Percentiles rank a stretch among this genome's conserved stretches.
Conservation (phyloP, 2,888 invertebrate species). For the Tetropium fuscum region DNA sequence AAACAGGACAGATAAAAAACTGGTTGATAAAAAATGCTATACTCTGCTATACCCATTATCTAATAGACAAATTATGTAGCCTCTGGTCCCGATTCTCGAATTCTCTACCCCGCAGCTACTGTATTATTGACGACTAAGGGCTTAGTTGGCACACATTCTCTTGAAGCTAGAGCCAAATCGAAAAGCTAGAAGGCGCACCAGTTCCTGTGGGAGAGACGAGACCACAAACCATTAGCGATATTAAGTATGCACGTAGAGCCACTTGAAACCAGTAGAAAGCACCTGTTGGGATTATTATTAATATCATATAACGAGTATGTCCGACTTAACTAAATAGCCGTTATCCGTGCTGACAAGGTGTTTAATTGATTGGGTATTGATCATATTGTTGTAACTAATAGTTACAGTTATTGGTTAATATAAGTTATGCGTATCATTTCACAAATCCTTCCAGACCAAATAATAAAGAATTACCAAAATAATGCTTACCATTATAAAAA, state of each 20-base stretch:
- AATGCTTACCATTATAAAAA: too few relatives aligned
- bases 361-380: conserved; percentile 15
- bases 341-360: conserved; percentile 5
- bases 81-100: conserved; percentile 6
- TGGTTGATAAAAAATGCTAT: too few relatives aligned
- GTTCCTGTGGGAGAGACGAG: neutral
- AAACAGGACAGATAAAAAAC: too few relatives aligned
- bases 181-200: neutral
- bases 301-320: conserved; percentile 15
- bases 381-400: too few relatives aligned
- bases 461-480: too few relatives aligned
- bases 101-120: neutral
- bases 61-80: too few relatives aligned
- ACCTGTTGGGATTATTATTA: conserved; percentile 27
- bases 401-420: too few relatives aligned
- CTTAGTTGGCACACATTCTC: conserved; percentile 14
- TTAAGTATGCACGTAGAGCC: conserved; percentile 18
- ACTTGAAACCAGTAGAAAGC: conserved; percentile 1
- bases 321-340: neutral
- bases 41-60: too few relatives aligned
- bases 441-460: too few relatives aligned
- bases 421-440: too few relatives aligned
- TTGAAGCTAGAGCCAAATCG: conserved; percentile 2
- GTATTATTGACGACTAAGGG: conserved; percentile 9
- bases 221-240: conserved; percentile 11